Percentiles rank a stretch among this genome's conserved stretches.
phyloP scores from a whole-genome alignment of 2,113 vertebrate species.

The Hippopotamus amphibius region DNA sequence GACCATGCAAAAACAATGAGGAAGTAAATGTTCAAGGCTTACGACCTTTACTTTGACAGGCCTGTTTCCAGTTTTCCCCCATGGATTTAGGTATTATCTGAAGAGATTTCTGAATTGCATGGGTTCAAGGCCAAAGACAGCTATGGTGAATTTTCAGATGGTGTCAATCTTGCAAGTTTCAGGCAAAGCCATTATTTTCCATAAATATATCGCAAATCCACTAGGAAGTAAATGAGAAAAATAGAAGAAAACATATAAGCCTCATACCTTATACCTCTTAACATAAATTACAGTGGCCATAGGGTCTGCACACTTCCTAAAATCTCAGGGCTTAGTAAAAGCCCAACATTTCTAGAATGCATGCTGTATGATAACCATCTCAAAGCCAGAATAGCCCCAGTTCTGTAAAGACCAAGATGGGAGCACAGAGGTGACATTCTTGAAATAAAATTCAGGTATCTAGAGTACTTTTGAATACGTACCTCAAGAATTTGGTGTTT shows the following conservation, averaged over 20 bases:
- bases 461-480: not conserved
- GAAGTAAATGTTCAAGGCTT: constrained; percentile 27
- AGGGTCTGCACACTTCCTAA: not conserved
- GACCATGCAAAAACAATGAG: constrained; percentile 9
- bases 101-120: constrained; percentile 46
- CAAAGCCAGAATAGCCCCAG: not conserved
- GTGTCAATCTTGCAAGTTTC: constrained; percentile 20
- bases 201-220: constrained; percentile 51
- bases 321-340: constrained; percentile 29
- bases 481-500: not conserved
- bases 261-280: not conserved
- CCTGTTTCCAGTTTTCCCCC: not conserved
- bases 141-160: constrained; percentile 14
- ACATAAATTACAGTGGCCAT: not conserved
- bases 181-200: constrained; percentile 32
- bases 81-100: not conserved
- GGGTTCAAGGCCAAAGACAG: constrained; percentile 55
- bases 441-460: not conserved
- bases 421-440: not conserved
- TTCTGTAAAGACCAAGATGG: not conserved
- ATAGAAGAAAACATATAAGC: not conserved
- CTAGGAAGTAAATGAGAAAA: constrained; percentile 42
- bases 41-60: not conserved
- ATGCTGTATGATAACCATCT: not conserved
- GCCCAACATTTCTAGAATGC: not conserved